Conservation (phyloP, 2,888 invertebrate genomes). For the Aromia moschata region DNA sequence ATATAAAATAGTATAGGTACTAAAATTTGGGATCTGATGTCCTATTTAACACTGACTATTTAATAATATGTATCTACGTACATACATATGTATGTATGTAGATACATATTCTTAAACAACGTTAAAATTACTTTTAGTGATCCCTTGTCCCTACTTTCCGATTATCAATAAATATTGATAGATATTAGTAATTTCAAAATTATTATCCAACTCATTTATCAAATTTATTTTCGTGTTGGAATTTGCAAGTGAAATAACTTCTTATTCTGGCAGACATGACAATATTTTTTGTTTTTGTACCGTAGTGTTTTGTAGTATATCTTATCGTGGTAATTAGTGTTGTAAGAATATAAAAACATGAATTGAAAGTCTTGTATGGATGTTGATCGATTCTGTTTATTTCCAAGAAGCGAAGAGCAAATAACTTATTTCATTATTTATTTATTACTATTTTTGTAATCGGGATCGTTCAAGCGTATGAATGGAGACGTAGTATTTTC, state of each 20-base stretch:
- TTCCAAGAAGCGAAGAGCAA: conserved; percentile 8
- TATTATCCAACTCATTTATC: no score
- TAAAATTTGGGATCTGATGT: no score
- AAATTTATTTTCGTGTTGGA: no score
- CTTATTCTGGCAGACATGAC: no score
- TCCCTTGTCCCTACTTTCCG: no score
- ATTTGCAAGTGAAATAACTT: no score
- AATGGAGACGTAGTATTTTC: not conserved
- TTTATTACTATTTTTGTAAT: conserved; percentile 2
- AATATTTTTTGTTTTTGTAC: no score
- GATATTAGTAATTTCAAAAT: no score
- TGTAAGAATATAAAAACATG: not conserved
- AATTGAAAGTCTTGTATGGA: not conserved
- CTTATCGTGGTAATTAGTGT: not conserved
- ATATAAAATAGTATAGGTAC: no score
- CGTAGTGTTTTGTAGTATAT: not conserved
- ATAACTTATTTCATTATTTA: conserved; percentile 10
- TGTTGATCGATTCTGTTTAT: conserved; percentile 7
- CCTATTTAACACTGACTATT: no score
- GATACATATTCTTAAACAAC: not conserved
- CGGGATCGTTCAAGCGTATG: not conserved
- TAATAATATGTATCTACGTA: not conserved
- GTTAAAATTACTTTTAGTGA: not conserved
- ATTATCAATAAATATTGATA: not conserved
- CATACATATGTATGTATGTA: not conserved